Evolutionary conservation across 1,140 invertebrate species (phyloP), one percentile per base, ranked within the genome.

Genomic region (Pentalonia nigronervosa): DNA sequence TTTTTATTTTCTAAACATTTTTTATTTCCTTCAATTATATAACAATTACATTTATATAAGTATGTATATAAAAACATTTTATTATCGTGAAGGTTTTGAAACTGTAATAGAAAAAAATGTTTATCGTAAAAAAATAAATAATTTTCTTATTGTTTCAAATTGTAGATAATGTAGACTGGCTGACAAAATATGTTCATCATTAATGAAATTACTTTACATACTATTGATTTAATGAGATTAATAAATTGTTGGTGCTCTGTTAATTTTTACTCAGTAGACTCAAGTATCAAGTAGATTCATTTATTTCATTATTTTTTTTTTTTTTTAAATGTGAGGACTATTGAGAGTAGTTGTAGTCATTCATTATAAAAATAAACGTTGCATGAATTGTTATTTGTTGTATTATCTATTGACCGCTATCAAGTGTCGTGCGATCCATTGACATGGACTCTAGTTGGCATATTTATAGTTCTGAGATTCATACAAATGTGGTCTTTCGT

Each of bases 401-500:
- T n/a, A 30, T 30, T 7, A n/a, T 60, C 9, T 67, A n/a, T 76
- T 76, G 60, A n/a, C 60, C 60, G 60, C n/a, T 76, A 76, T 76
- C 60, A 23, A 76, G 60, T 76, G 60, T 20, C 30, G 30, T n/a
- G 60, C 30, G n/a, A 76, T 76, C 60, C 14, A n/a, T 67, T 30
- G 60, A n/a, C n/a, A n/a, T 67, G 14, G 6, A 17, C 1, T 1
- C 41, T 34, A 90, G 53, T 90, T 90, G 23, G 53, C 36, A 20
- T 90, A 90, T 67, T 90, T 90, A 2, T 90, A 90, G 21, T 90
- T 90, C 14, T 30, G 89, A 20, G 53, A 90, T 14, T 93, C 91
- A 2, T 56, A 93, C 34, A 93, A 45, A 50, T 93, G 91, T n/a
- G 91, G 91, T 41, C 76, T 84, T n/a, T 93, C 91, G 91, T 94